Percentiles rank a stretch among this genome's conserved stretches.
Conservation (phyloP, 2,888 invertebrate species). For the Melolontha melolontha region DNA sequence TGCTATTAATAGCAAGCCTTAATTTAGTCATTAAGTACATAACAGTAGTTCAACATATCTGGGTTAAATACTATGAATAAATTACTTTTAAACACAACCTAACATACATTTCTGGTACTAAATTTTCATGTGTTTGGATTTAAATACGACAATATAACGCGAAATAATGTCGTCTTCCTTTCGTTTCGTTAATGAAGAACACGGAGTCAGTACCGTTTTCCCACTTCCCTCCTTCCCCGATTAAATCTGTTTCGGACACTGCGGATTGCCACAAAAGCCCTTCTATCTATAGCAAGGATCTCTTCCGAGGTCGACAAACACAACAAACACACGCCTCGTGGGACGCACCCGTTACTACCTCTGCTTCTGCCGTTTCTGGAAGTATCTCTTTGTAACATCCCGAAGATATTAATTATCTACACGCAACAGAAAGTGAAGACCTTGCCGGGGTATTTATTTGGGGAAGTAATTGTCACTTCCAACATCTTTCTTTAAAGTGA, state of each 20-base stretch:
- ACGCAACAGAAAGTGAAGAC: constrained; percentile 1
- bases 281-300: constrained; percentile 13
- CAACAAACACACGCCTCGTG: constrained; percentile 11
- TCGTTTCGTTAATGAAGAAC: constrained; percentile 21
- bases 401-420: constrained; percentile 21
- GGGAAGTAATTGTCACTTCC: neutral
- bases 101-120: constrained; percentile 10
- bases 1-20: no score
- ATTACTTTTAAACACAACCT: constrained; percentile 3
- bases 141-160: constrained; percentile 22
- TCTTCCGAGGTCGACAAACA: neutral
- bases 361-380: constrained; percentile 3
- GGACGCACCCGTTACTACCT: neutral
- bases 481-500: no score
- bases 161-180: constrained; percentile 24
- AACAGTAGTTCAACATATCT: neutral
- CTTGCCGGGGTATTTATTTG: constrained; percentile 5
- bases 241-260: constrained; percentile 29
- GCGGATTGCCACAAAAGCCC: constrained; percentile 23
- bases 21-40: no score
- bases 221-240: constrained; percentile 10
- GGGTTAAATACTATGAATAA: constrained; percentile 26
- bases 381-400: constrained; percentile 15
- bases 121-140: constrained; percentile 25
- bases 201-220: neutral